Evolutionary conservation across 2,113 vertebrate species (phyloP).

Genomic region (Hymenochirus boettgeri): DNA sequence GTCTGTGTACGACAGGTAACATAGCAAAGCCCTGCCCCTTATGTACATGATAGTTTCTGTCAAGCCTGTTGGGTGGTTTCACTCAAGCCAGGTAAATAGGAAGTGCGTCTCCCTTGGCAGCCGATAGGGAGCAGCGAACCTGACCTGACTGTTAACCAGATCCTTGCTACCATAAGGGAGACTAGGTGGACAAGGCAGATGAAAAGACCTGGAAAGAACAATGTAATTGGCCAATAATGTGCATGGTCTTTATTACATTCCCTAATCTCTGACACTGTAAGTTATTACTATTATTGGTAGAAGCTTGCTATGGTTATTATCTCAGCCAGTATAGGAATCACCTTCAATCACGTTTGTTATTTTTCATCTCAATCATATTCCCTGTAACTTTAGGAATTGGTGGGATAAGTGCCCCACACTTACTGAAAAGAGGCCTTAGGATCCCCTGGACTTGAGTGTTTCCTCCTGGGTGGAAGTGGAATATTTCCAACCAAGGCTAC

Average conservation of each 20-base stretch:
- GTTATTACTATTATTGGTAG: too few relatives aligned
- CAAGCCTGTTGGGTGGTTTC: slow-evolving; percentile 30
- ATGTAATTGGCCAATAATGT: not conserved
- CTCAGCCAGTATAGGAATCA: too few relatives aligned
- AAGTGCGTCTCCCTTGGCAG: not conserved
- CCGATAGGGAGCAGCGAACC: too few relatives aligned
- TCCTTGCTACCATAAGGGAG: not conserved
- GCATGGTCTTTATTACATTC: too few relatives aligned
- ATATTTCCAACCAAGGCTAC: not conserved
- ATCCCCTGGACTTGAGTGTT: not conserved
- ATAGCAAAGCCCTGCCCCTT: slow-evolving; percentile 3
- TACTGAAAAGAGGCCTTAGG: too few relatives aligned
- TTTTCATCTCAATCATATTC: not conserved
- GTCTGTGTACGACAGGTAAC: too few relatives aligned
- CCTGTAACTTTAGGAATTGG: not conserved
- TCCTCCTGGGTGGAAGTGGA: not conserved
- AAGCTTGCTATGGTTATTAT: too few relatives aligned
- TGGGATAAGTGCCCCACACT: not conserved
- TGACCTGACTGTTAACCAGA: too few relatives aligned
- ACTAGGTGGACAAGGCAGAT: too few relatives aligned
- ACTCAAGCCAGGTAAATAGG: not conserved
- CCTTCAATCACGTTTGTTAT: not conserved
- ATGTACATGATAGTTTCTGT: slow-evolving; percentile 29
- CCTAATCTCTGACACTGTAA: too few relatives aligned
- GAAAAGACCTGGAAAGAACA: not conserved